Evolutionary conservation across 2,888 invertebrate species (phyloP), one percentile per base, ranked within the genome.

Genomic region (Erebia epiphron): DNA sequence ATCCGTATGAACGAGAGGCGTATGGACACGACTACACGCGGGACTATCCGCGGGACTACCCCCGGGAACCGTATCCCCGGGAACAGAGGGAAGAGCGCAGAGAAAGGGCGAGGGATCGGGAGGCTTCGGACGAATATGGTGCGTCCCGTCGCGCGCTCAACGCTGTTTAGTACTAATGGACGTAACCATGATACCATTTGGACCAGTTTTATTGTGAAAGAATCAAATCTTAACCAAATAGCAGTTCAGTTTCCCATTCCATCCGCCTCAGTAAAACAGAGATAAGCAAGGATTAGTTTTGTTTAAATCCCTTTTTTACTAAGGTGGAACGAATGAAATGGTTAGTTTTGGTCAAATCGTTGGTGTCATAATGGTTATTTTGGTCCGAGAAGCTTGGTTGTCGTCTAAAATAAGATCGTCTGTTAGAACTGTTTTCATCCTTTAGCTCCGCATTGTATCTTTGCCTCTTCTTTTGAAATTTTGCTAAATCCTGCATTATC

Each of bases 71-170:
- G 43, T 94, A 76, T 91, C 82, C 82, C 76, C 80, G 82, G 18
- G 54, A 54, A 10, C 18, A 9, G 76, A 90, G 92, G 68, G 93
- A 90, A 79, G 83, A 94, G 79, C 90, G 91, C 43, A 88, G 82
- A 83, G 81, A 81, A 85, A 80, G 89, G 79, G 71, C 86, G 82
- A 86, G 94, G 82, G 86, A 91, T 68, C 87, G 90, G 57, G 90
- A 89, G 69, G 86, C 88, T 70, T 87, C 91, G 72, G 94, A 94
- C 79, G 94, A 94, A 80, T 94, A 95, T 87, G 95, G 94, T 75
- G 94, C 95, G 57, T 95, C 96, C 79, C 94, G 96, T 74, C 94
- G 96, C 83, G 95, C 95, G 79, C 95, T 96, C 81, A 96, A 96
- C 91, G 96, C 96, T 87, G 96, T 96, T 89, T 96, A 96, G 41